Conservation (phyloP, 2,113 vertebrate genomes). For the Mormyrus iriodes region DNA sequence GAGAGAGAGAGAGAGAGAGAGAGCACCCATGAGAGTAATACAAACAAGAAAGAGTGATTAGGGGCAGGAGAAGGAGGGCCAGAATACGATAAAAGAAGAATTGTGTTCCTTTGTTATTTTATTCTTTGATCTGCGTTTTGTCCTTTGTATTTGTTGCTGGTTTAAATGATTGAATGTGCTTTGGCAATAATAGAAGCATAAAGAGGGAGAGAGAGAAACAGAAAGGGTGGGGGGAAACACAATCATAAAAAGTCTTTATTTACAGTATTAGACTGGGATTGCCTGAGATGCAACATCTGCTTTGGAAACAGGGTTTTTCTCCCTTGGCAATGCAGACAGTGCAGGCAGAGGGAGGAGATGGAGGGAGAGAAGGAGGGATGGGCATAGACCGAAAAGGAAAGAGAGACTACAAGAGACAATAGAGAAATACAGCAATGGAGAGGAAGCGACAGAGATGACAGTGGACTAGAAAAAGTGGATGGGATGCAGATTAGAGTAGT, state of each 20-base stretch:
- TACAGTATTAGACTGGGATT: background rate
- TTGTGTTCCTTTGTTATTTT: background rate
- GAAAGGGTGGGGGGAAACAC: background rate
- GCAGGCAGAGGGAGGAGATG: background rate
- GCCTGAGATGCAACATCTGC: background rate
- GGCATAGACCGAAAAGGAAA: slow-evolving; percentile 33
- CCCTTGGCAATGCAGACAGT: background rate
- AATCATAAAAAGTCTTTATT: slow-evolving; percentile 2
- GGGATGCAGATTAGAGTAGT: slow-evolving; percentile 4
- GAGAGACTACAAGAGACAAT: background rate
- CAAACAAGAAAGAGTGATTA: slow-evolving; percentile 4
- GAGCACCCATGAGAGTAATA: background rate
- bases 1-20: background rate
- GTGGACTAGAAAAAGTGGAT: background rate
- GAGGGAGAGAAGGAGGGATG: slow-evolving; percentile 19
- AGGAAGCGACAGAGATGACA: slow-evolving; percentile 16
- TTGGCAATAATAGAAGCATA: background rate
- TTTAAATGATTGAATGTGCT: slow-evolving; percentile 3
- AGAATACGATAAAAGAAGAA: background rate
- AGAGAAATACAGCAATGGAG: background rate
- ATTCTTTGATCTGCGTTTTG: slow-evolving; percentile 5
- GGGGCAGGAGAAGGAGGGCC: background rate
- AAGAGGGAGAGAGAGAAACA: background rate
- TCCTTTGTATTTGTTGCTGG: background rate
- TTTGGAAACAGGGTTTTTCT: background rate